A percentile compares a stretch with the other conserved stretches of the same genome.
Conservation (phyloP, 2,797 vertebrate genomes). For the Tokudaia tokunoshimensis region DNA sequence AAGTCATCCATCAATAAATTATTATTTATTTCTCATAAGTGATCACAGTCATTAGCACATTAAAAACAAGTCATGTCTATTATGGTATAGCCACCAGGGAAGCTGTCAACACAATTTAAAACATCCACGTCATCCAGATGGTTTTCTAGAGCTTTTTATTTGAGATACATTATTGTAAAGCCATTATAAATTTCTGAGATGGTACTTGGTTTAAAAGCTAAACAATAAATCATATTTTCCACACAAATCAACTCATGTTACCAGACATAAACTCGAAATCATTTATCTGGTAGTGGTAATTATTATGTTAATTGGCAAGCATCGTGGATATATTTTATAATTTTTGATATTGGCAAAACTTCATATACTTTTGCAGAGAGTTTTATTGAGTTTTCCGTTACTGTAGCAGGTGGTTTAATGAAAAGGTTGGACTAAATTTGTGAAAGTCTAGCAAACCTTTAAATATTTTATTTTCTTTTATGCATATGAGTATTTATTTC, state of each 20-base stretch:
- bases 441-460: slow-evolving; percentile 85
- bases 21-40: slow-evolving; percentile 91
- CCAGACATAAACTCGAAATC: slow-evolving; percentile 87
- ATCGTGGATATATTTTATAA: slow-evolving; percentile 75
- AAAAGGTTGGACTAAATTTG: slow-evolving; percentile 90
- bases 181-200: slow-evolving; percentile 94
- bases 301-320: slow-evolving; percentile 87
- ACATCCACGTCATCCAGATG: slow-evolving; percentile 96
- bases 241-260: slow-evolving; percentile 88
- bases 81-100: slow-evolving; percentile 99
- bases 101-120: slow-evolving; percentile 96
- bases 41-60: slow-evolving; percentile 91
- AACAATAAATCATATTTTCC: slow-evolving; percentile 90
- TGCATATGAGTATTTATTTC: neutral
- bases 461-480: slow-evolving; percentile 72
- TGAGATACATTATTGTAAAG: slow-evolving; percentile 95
- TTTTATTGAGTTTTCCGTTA: slow-evolving; percentile 86
- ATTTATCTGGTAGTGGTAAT: slow-evolving; percentile 84
- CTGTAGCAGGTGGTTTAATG: slow-evolving; percentile 88
- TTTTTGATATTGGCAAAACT: slow-evolving; percentile 67
- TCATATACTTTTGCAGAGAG: slow-evolving; percentile 77
- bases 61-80: slow-evolving; percentile 98
- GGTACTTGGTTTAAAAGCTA: slow-evolving; percentile 93
- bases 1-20: slow-evolving; percentile 90
- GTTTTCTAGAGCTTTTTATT: slow-evolving; percentile 97